Percentiles rank a stretch among this genome's conserved stretches.
Evolutionary conservation across 1,140 invertebrate genomes (phyloP).

Genomic region (Ceratina calcarata): DNA sequence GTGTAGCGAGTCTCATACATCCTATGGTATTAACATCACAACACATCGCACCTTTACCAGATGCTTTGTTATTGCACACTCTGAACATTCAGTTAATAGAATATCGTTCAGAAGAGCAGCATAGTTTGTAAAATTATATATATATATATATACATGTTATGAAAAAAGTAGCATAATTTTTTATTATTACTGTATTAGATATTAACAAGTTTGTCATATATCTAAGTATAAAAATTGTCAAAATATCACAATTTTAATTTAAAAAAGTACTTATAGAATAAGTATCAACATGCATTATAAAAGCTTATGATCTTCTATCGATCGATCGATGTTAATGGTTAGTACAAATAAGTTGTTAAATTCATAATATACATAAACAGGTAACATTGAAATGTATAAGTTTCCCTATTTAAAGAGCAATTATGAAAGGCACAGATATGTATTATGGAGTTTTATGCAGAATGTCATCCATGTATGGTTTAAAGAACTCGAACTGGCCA

Average conservation of each 20-base stretch:
- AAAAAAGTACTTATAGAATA: not conserved
- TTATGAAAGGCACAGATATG: not conserved
- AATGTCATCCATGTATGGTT: slow-evolving; percentile 69
- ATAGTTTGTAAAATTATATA: slow-evolving; percentile 15
- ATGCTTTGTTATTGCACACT: slow-evolving; percentile 55
- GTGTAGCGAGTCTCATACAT: slow-evolving; percentile 68
- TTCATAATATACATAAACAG: slow-evolving; percentile 23
- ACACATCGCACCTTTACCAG: slow-evolving; percentile 64
- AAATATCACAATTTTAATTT: slow-evolving; percentile 20
- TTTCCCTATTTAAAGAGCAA: not conserved
- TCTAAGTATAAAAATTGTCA: slow-evolving; percentile 4
- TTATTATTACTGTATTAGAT: slow-evolving; percentile 21
- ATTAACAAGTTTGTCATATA: slow-evolving; percentile 19
- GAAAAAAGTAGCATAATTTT: slow-evolving; percentile 24
- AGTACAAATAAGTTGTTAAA: not conserved
- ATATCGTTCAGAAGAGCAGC: slow-evolving; percentile 24
- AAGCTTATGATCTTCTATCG: not conserved
- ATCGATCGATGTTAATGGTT: not conserved
- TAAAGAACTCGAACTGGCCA: slow-evolving; percentile 59
- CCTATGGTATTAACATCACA: slow-evolving; percentile 39
- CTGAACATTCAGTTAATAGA: slow-evolving; percentile 67
- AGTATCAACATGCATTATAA: slow-evolving; percentile 12
- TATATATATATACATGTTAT: slow-evolving; percentile 8
- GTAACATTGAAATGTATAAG: slow-evolving; percentile 16
- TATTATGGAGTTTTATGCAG: slow-evolving; percentile 50